Conservation (phyloP, 2,797 vertebrate species). For the Poecilia picta region DNA sequence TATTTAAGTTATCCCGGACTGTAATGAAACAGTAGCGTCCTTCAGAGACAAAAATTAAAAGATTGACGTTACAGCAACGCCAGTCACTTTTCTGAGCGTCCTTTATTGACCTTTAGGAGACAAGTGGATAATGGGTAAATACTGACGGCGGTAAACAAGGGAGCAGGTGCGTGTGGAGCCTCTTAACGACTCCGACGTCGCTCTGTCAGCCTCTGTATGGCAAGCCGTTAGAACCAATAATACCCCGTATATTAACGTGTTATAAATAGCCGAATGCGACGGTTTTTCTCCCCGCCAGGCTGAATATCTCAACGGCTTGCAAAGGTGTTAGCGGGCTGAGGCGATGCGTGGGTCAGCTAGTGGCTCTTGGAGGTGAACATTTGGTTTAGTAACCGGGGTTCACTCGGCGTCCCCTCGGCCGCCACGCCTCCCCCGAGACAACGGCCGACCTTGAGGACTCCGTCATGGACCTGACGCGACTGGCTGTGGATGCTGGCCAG, state of each 20-base stretch:
- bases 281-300: not conserved
- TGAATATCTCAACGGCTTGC: not conserved
- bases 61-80: not conserved
- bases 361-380: not conserved
- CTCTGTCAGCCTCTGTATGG: not conserved
- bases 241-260: not conserved
- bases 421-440: not conserved
- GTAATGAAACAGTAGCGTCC: not conserved
- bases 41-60: not conserved
- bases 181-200: not conserved
- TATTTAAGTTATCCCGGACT: not conserved
- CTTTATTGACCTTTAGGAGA: not conserved
- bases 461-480: slow-evolving; percentile 90
- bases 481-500: slow-evolving; percentile 91
- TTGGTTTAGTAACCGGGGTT: not conserved
- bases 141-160: not conserved
- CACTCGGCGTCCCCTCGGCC: not conserved
- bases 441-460: slow-evolving; percentile 54
- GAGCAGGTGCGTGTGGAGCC: not conserved
- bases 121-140: not conserved
- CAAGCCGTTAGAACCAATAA: not conserved
- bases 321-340: not conserved
- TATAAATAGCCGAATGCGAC: not conserved
- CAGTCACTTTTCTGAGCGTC: not conserved
- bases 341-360: slow-evolving; percentile 28